Evolutionary conservation across 2,113 vertebrate genomes (phyloP).

Genomic region (Trichomycterus rosablanca): DNA sequence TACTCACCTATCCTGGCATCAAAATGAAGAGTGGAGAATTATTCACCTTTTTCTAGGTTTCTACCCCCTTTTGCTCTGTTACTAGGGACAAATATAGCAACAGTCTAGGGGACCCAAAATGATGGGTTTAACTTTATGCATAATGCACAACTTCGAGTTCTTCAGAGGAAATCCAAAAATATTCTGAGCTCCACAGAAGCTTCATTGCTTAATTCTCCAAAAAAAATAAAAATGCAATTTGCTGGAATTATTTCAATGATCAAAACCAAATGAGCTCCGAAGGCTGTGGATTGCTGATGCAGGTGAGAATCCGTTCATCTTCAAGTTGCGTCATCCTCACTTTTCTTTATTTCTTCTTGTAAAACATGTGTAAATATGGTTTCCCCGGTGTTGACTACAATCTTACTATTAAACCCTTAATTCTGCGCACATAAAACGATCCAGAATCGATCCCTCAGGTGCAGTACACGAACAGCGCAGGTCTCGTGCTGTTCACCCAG

Average conservation of each 20-base stretch:
- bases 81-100: conserved; percentile 22
- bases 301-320: background rate
- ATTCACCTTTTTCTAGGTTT: background rate
- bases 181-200: background rate
- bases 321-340: conserved; percentile 17
- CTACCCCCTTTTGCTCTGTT: background rate
- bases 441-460: background rate
- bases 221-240: too few species aligned
- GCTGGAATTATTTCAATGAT: too few species aligned
- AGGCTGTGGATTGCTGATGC: background rate
- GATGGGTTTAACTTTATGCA: conserved; percentile 23
- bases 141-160: conserved; percentile 26
- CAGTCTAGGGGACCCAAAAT: conserved; percentile 19
- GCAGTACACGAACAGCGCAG: background rate
- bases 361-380: background rate
- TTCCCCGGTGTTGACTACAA: background rate
- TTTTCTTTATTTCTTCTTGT: conserved; percentile 1
- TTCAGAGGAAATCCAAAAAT: conserved; percentile 4
- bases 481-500: background rate
- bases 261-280: too few species aligned
- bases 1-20: conserved; percentile 31
- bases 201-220: background rate
- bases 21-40: background rate
- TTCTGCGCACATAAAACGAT: background rate
- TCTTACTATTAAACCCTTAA: too few species aligned